Evolutionary conservation across 2,888 invertebrate species (phyloP).

Genomic region (Lagria hirta): DNA sequence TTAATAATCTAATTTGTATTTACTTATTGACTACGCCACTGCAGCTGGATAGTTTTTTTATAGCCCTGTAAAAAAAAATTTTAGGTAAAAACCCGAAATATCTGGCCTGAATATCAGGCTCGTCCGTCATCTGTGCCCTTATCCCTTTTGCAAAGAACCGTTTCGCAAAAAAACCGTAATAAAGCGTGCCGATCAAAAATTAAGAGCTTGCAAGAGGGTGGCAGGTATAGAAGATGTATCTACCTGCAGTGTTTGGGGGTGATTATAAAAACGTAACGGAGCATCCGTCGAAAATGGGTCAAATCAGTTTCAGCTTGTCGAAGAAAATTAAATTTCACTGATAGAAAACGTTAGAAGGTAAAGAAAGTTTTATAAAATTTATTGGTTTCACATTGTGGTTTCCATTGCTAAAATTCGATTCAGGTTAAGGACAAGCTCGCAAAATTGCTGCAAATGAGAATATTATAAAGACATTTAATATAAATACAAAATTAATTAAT

Average conservation of each 20-base stretch:
- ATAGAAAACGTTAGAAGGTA: slow-evolving; percentile 25
- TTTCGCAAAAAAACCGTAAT: slow-evolving; percentile 19
- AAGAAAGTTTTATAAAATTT: slow-evolving; percentile 21
- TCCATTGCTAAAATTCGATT: slow-evolving; percentile 18
- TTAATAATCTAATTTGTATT: too few relatives aligned
- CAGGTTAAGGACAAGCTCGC: slow-evolving; percentile 13
- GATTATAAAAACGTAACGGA: slow-evolving; percentile 20
- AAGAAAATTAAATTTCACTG: slow-evolving; percentile 27
- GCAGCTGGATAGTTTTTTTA: too few relatives aligned
- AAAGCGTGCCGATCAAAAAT: slow-evolving; percentile 30
- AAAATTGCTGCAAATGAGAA: slow-evolving; percentile 9
- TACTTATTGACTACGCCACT: too few relatives aligned
- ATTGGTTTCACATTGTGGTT: slow-evolving; percentile 26
- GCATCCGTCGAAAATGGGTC: slow-evolving; percentile 21
- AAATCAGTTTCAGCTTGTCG: slow-evolving; percentile 10
- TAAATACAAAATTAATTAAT: too few relatives aligned
- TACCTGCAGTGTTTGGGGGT: slow-evolving; percentile 29
- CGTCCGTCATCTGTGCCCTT: too few relatives aligned
- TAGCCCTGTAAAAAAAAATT: too few relatives aligned
- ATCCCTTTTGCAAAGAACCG: slow-evolving; percentile 16
- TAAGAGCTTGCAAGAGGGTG: slow-evolving; percentile 31
- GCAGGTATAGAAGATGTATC: slow-evolving; percentile 35
- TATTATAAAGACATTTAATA: too few relatives aligned
- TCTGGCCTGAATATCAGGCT: too few relatives aligned
- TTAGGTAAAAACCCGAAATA: too few relatives aligned